phyloP scores from a whole-genome alignment of 2,113 vertebrate species.

The Sialia sialis region DNA sequence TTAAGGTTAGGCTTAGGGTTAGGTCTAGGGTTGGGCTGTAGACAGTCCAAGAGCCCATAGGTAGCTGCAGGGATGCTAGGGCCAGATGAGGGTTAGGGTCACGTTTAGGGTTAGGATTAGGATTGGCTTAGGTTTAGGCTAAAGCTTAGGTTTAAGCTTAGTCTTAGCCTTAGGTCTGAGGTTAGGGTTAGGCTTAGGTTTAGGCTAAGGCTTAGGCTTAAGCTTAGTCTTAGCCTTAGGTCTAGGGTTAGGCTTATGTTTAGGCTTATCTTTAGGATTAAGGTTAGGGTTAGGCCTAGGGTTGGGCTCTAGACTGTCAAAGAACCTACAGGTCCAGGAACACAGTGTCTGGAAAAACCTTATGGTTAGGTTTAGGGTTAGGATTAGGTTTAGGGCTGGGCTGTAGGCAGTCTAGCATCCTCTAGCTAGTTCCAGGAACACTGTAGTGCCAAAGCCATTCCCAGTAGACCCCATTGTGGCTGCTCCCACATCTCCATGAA shows the following conservation, averaged over 20 bases:
- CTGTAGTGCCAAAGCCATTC: neutral
- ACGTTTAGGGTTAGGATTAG: too few relatives aligned
- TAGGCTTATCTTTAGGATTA: too few relatives aligned
- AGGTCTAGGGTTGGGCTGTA: neutral
- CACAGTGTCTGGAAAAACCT: neutral
- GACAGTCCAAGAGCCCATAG: rapidly evolving
- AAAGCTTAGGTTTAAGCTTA: too few relatives aligned
- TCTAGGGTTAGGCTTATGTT: neutral
- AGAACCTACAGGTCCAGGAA: too few relatives aligned
- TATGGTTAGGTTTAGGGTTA: neutral
- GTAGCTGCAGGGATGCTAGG: neutral
- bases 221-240: neutral
- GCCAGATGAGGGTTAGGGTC: too few relatives aligned
- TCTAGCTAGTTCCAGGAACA: rapidly evolving
- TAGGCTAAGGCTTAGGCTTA: neutral
- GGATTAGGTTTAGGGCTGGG: neutral
- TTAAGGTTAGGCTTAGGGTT: neutral
- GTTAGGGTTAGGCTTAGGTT: neutral
- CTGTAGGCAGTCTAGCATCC: neutral
- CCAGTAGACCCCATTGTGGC: rapidly evolving
- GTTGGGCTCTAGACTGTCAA: too few relatives aligned
- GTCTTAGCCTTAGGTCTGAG: neutral
- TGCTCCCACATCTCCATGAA: neutral
- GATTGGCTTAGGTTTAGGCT: neutral
- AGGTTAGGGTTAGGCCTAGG: too few relatives aligned